Conservation (phyloP, 2,888 invertebrate genomes). For the Noctua janthina region DNA sequence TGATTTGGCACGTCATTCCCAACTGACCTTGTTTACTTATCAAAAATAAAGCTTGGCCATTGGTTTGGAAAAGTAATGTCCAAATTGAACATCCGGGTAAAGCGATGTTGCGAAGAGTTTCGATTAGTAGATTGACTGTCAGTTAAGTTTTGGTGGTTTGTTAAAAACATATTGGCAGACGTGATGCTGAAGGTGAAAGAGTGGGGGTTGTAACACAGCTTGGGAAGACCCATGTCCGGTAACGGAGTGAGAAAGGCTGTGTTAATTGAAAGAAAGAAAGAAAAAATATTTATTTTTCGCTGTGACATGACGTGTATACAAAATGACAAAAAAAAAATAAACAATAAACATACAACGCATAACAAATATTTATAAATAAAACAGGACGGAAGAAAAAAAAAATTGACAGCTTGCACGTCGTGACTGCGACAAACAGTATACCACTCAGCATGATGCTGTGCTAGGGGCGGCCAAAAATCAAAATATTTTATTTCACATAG, state of each 20-base stretch:
- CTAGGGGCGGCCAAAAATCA: no score
- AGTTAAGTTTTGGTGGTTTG: neutral
- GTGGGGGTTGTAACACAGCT: neutral
- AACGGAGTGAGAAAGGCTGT: neutral
- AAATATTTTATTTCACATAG: no score
- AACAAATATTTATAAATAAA: no score
- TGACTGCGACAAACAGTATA: no score
- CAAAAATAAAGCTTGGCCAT: slow-evolving; percentile 2
- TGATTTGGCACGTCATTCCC: slow-evolving; percentile 6
- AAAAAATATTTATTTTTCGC: no score
- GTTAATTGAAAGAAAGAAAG: no score
- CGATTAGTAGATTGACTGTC: neutral
- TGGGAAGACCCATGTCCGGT: neutral
- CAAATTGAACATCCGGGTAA: slow-evolving; percentile 14
- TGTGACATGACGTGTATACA: no score
- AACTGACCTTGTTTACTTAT: slow-evolving; percentile 1
- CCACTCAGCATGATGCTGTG: no score
- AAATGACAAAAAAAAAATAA: no score
- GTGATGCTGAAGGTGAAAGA: neutral
- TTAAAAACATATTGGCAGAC: neutral
- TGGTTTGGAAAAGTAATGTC: slow-evolving; percentile 25
- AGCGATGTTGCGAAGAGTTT: neutral
- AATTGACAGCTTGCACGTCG: no score
- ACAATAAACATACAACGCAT: no score
- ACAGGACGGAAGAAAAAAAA: no score